Evolutionary conservation across 37 sponge, comb jelly and placozoan genomes (phyloP).

Genomic region (Ianthella basta): DNA sequence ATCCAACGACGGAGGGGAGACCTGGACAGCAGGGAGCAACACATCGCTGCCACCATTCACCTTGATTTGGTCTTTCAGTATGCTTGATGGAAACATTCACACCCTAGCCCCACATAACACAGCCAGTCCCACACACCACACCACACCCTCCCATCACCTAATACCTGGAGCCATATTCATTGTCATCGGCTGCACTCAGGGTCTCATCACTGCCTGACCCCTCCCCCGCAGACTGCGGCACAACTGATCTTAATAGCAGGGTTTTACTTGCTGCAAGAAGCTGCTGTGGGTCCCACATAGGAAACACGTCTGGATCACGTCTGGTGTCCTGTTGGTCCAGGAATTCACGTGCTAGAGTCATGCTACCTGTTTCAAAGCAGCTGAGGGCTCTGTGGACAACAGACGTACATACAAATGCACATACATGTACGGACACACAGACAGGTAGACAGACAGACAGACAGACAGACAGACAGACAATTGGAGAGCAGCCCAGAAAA

Average conservation of each 20-base stretch:
- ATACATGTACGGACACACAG: neutral
- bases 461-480: no score
- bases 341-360: constrained; percentile 35
- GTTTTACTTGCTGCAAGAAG: constrained; percentile 72
- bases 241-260: constrained; percentile 65
- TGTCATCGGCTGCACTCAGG: constrained; percentile 42
- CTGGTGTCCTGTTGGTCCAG: constrained; percentile 50
- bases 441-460: neutral
- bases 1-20: constrained; percentile 73
- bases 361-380: constrained; percentile 52
- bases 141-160: no score
- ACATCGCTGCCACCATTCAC: neutral
- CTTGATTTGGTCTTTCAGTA: neutral
- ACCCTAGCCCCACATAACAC: neutral
- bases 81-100: neutral
- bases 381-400: constrained; percentile 52
- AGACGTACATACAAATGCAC: no score
- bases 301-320: constrained; percentile 81
- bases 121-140: neutral
- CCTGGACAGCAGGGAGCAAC: constrained; percentile 32
- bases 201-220: constrained; percentile 77
- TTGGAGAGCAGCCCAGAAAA: no score
- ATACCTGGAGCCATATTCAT: constrained; percentile 35
- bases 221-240: constrained; percentile 50
- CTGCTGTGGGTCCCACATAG: constrained; percentile 85